phyloP scores from a whole-genome alignment of 2,113 vertebrate species.

The Malaclemys terrapin region DNA sequence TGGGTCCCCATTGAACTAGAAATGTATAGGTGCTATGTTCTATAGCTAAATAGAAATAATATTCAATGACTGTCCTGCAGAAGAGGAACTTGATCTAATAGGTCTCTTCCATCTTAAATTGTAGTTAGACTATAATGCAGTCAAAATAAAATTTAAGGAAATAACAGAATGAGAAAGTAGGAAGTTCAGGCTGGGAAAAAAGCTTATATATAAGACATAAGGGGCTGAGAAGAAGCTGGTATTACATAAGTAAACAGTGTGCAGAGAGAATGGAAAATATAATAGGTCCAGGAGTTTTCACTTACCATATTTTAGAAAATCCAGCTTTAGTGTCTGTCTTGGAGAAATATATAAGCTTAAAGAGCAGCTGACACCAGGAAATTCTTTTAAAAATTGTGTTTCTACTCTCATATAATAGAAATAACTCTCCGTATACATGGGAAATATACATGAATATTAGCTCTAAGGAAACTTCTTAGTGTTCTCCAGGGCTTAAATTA shows the following conservation, averaged over 20 bases:
- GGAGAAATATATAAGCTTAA: not conserved
- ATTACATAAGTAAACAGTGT: not conserved
- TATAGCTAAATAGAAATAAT: not conserved
- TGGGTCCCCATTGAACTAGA: not conserved
- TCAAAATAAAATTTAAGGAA: not conserved
- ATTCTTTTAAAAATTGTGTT: not conserved
- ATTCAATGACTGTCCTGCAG: not conserved
- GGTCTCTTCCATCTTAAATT: not conserved
- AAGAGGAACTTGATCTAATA: not conserved
- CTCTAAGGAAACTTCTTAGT: not conserved
- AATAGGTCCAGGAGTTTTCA: not conserved
- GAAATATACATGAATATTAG: not conserved
- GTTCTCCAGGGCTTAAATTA: not conserved
- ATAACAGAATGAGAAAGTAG: not conserved
- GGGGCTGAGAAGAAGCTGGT: too few species aligned
- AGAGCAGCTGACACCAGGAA: not conserved
- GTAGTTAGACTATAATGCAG: not conserved
- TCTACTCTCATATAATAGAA: not conserved
- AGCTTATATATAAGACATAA: not conserved
- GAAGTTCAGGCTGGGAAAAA: not conserved
- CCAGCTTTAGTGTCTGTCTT: not conserved
- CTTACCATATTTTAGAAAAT: not conserved
- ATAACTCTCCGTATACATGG: not conserved
- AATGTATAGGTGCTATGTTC: not conserved
- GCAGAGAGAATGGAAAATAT: not conserved